Base-by-base conservation (phyloP, 2,888 invertebrate species). In the Conchocele bisecta region DNA sequence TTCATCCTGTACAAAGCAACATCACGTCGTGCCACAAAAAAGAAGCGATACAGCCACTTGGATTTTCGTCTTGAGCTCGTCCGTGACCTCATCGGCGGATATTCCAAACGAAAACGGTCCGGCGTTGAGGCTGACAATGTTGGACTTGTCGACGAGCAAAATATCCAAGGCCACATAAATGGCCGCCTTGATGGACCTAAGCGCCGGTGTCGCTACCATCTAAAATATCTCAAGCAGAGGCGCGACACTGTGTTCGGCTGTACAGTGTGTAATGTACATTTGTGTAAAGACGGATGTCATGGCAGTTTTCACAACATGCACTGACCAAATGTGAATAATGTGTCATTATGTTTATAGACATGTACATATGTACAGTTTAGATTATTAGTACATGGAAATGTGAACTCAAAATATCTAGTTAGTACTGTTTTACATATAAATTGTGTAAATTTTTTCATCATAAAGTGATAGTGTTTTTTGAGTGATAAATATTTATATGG, bases 241-340 rank as follows among this genome's bases (percentile, higher is more conserved):
- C 57, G 51, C n/a, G 58, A 58, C 35, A 66, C 58, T 20, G 41
- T 58, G 6, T 58, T 42, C 33, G 65, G 65, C 1, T 66, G 51
- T 42, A 5, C 51, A 24, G 51, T 66, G 9, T 64, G 64, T 33
- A 31, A 54, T 2, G 64, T 64, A 6, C 65, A 66, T 41, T 28
- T 66, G 29, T 66, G 65, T 20, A 24, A 50, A n/a, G 65, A 58
- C 15, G 57, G 65, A 1, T 66, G 66, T 22, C 66, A 58, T 57
- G 56, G n/a, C 2, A 24, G 4, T 1, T 57, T 41, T 33, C 65
- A 57, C 42, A 41, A 41, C n/a, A n/a, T n/a, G n/a, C n/a, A n/a
- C n/a, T n/a, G n/a, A n/a, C n/a, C n/a, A n/a, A n/a, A n/a, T n/a
- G n/a, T n/a, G n/a, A n/a, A n/a, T n/a, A n/a, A n/a, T n/a, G n/a